A percentile compares a stretch with the other conserved stretches of the same genome.
Evolutionary conservation across 2,797 vertebrate genomes (phyloP).

Genomic region (Leontocebus nigricollis): DNA sequence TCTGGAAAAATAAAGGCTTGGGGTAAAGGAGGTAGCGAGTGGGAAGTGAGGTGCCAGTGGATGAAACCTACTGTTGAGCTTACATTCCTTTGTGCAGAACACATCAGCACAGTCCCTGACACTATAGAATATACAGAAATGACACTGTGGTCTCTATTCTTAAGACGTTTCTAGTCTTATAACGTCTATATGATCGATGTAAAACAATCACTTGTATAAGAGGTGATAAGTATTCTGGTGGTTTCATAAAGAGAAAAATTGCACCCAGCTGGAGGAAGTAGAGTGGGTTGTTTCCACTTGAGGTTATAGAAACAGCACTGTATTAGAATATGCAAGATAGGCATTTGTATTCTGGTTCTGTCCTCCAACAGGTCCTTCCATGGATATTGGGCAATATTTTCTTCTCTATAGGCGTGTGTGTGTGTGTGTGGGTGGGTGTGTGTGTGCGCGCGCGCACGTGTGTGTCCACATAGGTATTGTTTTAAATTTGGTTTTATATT

Average conservation of each 20-base stretch:
- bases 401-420: neutral
- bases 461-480: neutral
- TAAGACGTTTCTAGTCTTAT: neutral
- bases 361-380: neutral
- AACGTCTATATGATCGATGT: neutral
- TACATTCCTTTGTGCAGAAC: no score
- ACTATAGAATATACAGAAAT: no score
- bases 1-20: neutral
- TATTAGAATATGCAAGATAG: neutral
- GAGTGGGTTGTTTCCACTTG: neutral
- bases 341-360: neutral
- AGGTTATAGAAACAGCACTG: neutral
- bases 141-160: neutral
- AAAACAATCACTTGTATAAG: neutral
- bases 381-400: neutral
- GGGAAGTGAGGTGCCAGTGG: rapidly evolving
- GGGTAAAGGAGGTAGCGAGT: neutral
- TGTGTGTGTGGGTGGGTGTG: neutral
- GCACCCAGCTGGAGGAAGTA: neutral
- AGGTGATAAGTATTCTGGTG: neutral
- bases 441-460: neutral
- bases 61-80: rapidly evolving
- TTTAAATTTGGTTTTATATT: neutral
- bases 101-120: neutral
- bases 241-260: neutral